phyloP scores from a whole-genome alignment of 2,113 vertebrate genomes.

The Semnopithecus entellus region DNA sequence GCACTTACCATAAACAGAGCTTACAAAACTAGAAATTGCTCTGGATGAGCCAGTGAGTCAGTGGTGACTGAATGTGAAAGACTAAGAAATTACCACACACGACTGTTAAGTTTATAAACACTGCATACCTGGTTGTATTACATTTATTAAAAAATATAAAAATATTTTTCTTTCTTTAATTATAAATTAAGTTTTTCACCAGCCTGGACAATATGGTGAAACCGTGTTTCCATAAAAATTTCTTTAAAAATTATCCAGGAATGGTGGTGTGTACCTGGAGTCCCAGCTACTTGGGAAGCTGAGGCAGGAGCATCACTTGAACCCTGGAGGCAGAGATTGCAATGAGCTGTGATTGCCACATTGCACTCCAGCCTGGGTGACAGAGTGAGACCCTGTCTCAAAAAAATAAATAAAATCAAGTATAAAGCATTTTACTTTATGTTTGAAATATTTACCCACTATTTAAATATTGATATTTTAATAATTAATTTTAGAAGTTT shows the following conservation, averaged over 20 bases:
- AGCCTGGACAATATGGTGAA: no score
- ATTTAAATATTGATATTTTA: background rate
- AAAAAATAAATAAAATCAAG: background rate
- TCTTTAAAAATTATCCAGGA: no score
- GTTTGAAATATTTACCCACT: background rate
- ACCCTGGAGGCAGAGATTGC: no score
- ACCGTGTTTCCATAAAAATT: no score
- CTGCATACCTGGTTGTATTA: background rate
- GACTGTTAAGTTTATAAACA: background rate
- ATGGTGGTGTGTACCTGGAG: no score
- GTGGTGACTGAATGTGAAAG: background rate
- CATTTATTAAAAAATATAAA: background rate
- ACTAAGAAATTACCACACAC: background rate
- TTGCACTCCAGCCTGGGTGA: no score
- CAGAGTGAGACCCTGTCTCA: no score
- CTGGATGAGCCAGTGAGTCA: background rate
- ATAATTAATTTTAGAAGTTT: background rate
- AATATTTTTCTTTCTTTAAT: background rate
- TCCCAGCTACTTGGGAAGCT: no score
- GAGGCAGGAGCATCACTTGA: no score
- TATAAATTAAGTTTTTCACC: background rate
- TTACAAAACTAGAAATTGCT: background rate
- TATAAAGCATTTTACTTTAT: background rate
- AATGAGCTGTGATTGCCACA: no score
- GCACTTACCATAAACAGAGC: background rate